Conservation (phyloP, 2,113 vertebrate genomes). For the Diadophis punctatus region DNA sequence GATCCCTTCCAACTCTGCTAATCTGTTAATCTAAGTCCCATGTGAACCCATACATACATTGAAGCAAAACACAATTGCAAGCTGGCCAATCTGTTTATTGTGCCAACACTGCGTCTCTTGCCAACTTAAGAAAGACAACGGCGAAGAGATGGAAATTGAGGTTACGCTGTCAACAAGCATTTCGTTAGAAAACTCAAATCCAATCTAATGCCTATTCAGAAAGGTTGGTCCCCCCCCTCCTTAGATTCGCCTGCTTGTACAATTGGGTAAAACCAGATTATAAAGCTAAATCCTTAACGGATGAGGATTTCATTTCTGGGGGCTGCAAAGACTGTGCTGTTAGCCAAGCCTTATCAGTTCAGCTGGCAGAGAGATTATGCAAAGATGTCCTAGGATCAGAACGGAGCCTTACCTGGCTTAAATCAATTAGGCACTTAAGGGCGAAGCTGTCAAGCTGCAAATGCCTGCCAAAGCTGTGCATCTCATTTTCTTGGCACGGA, state of each 20-base stretch:
- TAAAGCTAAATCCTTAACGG: slow-evolving; percentile 83
- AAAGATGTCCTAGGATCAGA: slow-evolving; percentile 62
- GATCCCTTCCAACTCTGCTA: no score
- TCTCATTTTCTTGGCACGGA: slow-evolving; percentile 29
- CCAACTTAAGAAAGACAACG: not conserved
- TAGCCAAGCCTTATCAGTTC: slow-evolving; percentile 72
- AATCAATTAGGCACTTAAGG: slow-evolving; percentile 72
- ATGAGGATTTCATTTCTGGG: slow-evolving; percentile 79
- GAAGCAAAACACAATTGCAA: not conserved
- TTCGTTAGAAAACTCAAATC: slow-evolving; percentile 7
- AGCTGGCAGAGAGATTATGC: slow-evolving; percentile 73
- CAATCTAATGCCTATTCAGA: slow-evolving; percentile 37
- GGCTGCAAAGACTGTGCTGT: slow-evolving; percentile 68
- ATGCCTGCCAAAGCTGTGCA: slow-evolving; percentile 59
- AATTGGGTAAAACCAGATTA: slow-evolving; percentile 84
- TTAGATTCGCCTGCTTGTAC: slow-evolving; percentile 78
- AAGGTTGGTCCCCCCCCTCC: slow-evolving; percentile 65
- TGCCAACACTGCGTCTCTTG: not conserved
- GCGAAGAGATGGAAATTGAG: not conserved
- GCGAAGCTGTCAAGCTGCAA: slow-evolving; percentile 62
- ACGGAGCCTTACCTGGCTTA: slow-evolving; percentile 61
- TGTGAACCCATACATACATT: no score
- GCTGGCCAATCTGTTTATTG: not conserved
- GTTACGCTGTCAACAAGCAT: slow-evolving; percentile 12
- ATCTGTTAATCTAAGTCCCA: no score